Evolutionary conservation across 1,140 invertebrate genomes (phyloP).

Genomic region (Antheraea mylitta): DNA sequence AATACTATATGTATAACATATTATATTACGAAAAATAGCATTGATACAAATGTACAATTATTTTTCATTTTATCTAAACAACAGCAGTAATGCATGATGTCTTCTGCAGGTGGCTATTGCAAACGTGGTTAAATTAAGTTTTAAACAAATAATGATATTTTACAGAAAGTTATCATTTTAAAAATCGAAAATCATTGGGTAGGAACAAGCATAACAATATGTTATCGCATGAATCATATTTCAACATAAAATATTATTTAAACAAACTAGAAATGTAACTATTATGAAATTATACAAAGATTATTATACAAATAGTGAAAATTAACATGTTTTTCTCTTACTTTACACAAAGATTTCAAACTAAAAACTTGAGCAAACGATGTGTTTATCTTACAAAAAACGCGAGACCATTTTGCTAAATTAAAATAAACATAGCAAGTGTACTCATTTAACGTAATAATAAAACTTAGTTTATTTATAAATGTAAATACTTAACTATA

Average conservation of each 20-base stretch:
- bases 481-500: constrained; percentile 13
- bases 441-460: neutral
- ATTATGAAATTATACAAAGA: neutral
- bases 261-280: neutral
- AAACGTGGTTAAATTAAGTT: too few relatives aligned
- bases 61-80: too few relatives aligned
- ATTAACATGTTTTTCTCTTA: neutral
- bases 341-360: neutral
- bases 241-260: neutral
- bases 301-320: neutral
- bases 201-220: too few relatives aligned
- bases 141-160: neutral
- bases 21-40: too few relatives aligned
- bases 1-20: too few relatives aligned
- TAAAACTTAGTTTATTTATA: neutral
- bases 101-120: too few relatives aligned
- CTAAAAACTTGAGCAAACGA: neutral
- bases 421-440: neutral
- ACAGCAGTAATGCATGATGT: too few relatives aligned
- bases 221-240: too few relatives aligned
- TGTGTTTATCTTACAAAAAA: neutral
- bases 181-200: too few relatives aligned
- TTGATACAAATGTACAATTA: too few relatives aligned
- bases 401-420: neutral
- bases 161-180: neutral